phyloP scores from a whole-genome alignment of 2,888 invertebrate genomes.

The Steinernema hermaphroditum region DNA sequence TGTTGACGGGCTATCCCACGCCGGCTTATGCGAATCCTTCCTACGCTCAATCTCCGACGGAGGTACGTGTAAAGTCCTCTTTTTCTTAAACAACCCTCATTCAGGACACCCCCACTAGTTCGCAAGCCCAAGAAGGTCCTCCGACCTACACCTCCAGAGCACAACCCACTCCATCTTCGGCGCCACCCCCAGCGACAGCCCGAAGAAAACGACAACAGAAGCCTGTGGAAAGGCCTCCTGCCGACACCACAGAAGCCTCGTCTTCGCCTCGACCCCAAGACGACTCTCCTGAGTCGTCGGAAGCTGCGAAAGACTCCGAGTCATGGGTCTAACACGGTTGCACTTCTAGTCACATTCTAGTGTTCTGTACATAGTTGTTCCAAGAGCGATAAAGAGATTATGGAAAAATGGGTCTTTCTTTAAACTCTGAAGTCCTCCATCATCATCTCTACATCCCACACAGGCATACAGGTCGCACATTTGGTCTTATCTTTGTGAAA shows the following conservation, averaged over 20 bases:
- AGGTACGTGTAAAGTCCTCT: background rate
- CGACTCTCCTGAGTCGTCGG: conserved; percentile 16
- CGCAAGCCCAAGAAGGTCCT: background rate
- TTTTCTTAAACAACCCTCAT: background rate
- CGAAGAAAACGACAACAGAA: conserved; percentile 21
- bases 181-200: conserved; percentile 22
- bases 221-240: background rate
- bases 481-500: too few species aligned
- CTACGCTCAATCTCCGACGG: background rate
- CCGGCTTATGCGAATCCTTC: conserved; percentile 18
- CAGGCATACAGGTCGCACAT: too few species aligned
- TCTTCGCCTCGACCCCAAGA: background rate
- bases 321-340: conserved; percentile 30
- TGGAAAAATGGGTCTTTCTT: background rate
- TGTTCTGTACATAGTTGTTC: conserved; percentile 13
- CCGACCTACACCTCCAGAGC: background rate
- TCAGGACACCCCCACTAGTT: conserved; percentile 2
- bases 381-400: conserved; percentile 14
- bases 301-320: conserved; percentile 28
- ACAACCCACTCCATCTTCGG: background rate
- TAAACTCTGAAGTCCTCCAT: background rate
- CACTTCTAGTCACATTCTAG: conserved; percentile 22
- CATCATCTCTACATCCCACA: background rate
- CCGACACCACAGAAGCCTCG: background rate
- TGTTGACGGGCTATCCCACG: conserved; percentile 32